Percentiles rank a stretch among this genome's conserved stretches.
Evolutionary conservation across 35 echinoderm and acorn worm genomes (phyloP).

Genomic region (Heliocidaris tuberculata): DNA sequence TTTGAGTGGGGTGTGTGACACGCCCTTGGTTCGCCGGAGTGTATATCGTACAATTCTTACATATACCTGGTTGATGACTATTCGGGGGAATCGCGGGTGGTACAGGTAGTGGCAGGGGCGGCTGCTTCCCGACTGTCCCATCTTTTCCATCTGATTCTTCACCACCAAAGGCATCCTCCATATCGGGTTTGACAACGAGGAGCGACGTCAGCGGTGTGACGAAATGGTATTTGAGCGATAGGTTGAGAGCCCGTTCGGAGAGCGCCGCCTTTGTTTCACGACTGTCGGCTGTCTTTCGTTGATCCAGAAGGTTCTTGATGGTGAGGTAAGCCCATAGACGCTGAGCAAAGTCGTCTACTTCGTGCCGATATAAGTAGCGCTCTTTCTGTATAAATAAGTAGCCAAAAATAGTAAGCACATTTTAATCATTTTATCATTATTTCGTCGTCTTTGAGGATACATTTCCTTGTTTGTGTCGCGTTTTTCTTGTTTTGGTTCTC

Average conservation of each 20-base stretch:
- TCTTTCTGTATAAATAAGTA: neutral
- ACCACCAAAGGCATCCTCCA: neutral
- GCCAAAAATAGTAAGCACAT: too few relatives aligned
- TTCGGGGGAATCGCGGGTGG: too few relatives aligned
- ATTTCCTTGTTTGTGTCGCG: too few relatives aligned
- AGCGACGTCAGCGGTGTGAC: conserved; percentile 92
- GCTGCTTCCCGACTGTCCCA: too few relatives aligned
- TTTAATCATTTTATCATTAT: too few relatives aligned
- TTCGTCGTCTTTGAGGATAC: too few relatives aligned
- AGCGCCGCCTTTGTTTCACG: conserved; percentile 43
- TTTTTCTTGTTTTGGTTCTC: too few relatives aligned
- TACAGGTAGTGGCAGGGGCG: too few relatives aligned
- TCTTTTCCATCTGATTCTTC: neutral
- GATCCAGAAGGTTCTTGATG: conserved; percentile 70
- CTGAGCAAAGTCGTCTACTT: conserved; percentile 72
- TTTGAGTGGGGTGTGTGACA: too few relatives aligned
- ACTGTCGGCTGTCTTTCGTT: conserved; percentile 51
- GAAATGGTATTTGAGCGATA: conserved; percentile 91
- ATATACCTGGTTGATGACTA: too few relatives aligned
- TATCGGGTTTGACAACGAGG: conserved; percentile 77
- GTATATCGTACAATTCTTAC: too few relatives aligned
- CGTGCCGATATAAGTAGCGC: conserved; percentile 31
- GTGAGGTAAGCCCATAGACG: conserved; percentile 93
- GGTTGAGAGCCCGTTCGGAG: conserved; percentile 63
- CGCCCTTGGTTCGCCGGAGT: too few relatives aligned